Evolutionary conservation across 2,797 vertebrate species (phyloP), one percentile per base, ranked within the genome.

Genomic region (Loris lydekkerianus): DNA sequence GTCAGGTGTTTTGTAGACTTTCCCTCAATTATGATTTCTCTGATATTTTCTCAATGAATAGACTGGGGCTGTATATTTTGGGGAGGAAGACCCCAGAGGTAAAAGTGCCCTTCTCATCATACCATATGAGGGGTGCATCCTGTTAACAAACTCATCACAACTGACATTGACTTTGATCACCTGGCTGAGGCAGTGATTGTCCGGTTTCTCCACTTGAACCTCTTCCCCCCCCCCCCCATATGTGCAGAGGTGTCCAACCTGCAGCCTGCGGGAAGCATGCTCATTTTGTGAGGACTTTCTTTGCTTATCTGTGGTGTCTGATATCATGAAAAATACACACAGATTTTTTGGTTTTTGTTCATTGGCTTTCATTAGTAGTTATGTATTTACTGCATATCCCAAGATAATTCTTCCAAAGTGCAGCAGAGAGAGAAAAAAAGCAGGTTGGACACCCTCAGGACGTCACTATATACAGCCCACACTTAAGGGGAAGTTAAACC

Each of bases 401-500:
- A 53, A 53, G 49, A 15, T 53, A 53, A 15, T 53, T 53, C 49
- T 53, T 53, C 49, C 49, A 53, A 53, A 53, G 49, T 53, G 49
- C 49, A 53, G 49, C 49, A 53, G 49, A 53, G 14, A 53, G 49
- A 53, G 15, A 53, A 53, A 53, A 49, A 13, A 53, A 53, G 14
- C 13, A 53, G 49, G 49, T 53, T 53, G 49, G 49, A 53, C 49
- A 53, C 49, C 49, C 49, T 13, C 49, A 40, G 58, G 5, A 75
- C 20, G 31, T 23, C 13, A 2, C 18, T 4, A 7, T 17, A 7
- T 2, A 23, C 37, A 29, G 60, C 60, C 31, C 25, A 14, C 34
- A 7, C 5, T 29, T 18, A 9, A 0, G 37, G 15, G 37, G 43
- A 13, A 1, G 4, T 8, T n/a, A 5, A 3, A 14, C 1, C 9